Evolutionary conservation across 2,113 vertebrate genomes (phyloP).

Genomic region (Notarius quadriscutis): DNA sequence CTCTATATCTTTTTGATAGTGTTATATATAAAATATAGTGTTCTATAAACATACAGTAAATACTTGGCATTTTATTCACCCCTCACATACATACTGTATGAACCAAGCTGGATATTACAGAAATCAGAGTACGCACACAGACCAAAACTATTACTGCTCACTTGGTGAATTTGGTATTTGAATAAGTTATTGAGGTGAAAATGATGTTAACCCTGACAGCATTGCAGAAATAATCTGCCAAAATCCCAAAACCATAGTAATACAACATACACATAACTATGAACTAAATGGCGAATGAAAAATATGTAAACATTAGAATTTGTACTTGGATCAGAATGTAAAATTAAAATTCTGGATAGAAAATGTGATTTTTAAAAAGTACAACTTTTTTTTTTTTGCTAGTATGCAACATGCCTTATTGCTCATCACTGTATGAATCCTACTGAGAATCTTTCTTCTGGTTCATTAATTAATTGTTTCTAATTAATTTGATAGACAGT

Average conservation of each 20-base stretch:
- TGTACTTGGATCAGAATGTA: slow-evolving; percentile 4
- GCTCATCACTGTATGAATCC: slow-evolving; percentile 22
- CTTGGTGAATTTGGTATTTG: slow-evolving; percentile 29
- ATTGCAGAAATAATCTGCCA: slow-evolving; percentile 38
- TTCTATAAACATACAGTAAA: slow-evolving; percentile 17
- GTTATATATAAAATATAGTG: slow-evolving; percentile 22
- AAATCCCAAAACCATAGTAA: slow-evolving; percentile 25
- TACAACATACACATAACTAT: slow-evolving; percentile 46
- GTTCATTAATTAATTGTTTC: slow-evolving; percentile 30
- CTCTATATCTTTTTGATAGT: slow-evolving; percentile 24
- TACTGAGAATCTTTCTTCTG: slow-evolving; percentile 32
- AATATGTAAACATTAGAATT: slow-evolving; percentile 55
- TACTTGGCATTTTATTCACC: slow-evolving; percentile 31
- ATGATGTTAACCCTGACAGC: slow-evolving; percentile 50
- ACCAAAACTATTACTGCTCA: slow-evolving; percentile 3
- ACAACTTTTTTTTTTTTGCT: slow-evolving; percentile 20
- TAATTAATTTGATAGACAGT: slow-evolving; percentile 47
- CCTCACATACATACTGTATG: slow-evolving; percentile 14
- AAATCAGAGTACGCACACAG: slow-evolving; percentile 27
- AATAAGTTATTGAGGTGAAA: slow-evolving; percentile 54
- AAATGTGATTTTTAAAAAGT: slow-evolving; percentile 29
- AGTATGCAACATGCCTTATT: slow-evolving; percentile 17
- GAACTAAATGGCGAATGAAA: slow-evolving; percentile 48
- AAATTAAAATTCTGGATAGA: slow-evolving; percentile 50
- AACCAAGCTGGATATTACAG: background rate